Evolutionary conservation across 2,888 invertebrate genomes (phyloP).

Genomic region (Notodonta dromedarius): DNA sequence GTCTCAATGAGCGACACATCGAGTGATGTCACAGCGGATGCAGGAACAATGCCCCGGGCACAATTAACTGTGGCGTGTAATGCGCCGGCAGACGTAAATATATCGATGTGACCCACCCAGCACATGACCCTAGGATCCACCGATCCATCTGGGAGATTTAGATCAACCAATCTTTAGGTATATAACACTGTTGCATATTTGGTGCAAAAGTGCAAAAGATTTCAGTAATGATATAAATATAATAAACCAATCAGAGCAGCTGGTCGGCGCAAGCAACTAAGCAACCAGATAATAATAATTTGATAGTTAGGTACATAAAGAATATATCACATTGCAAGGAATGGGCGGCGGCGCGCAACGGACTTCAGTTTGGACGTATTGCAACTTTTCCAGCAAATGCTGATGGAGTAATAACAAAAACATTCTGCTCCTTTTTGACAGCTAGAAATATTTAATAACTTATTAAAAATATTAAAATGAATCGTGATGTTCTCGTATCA

Average conservation of each 20-base stretch:
- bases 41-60: conserved; percentile 59
- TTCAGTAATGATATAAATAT: too few species aligned
- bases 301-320: not conserved
- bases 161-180: conserved; percentile 5
- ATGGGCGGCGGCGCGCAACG: not conserved
- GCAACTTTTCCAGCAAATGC: not conserved
- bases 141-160: conserved; percentile 15
- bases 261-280: conserved; percentile 1
- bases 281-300: conserved; percentile 3
- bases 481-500: not conserved
- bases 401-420: not conserved
- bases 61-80: conserved; percentile 54
- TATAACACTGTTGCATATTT: not conserved
- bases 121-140: conserved; percentile 13
- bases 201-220: too few species aligned
- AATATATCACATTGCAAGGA: not conserved
- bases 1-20: conserved; percentile 44
- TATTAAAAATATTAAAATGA: too few species aligned
- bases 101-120: conserved; percentile 10
- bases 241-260: conserved; percentile 1
- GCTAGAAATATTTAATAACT: too few species aligned
- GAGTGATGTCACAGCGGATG: conserved; percentile 68
- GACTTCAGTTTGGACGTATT: not conserved
- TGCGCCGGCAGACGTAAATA: conserved; percentile 32
- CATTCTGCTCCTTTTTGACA: not conserved